Base-by-base conservation (phyloP, 2,888 invertebrate genomes). In the Nematopogon swammerdamellus region DNA sequence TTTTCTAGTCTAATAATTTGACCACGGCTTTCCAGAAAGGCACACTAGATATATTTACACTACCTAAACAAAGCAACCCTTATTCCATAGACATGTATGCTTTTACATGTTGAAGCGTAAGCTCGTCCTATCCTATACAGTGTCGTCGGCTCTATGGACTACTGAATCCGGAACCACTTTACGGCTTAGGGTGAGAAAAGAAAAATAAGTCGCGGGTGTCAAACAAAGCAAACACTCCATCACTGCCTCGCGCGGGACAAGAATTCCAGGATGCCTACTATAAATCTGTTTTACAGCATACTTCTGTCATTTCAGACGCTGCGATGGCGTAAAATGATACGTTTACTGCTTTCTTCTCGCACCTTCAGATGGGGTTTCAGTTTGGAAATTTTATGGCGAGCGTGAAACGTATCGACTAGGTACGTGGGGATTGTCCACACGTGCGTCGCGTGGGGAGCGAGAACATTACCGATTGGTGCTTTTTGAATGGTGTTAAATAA, bases 401-500 rank as follows among this genome's bases (percentile, higher is more conserved):
- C 77, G 77, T 76, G 76, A 79, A 79, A 79, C 77, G 79, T 77
- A 79, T 79, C 77, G 79, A 79, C 79, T n/a, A n/a, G n/a, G n/a
- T n/a, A n/a, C n/a, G n/a, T n/a, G 25, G 8, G 25, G 25, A 4
- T 25, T 4, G 25, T n/a, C n/a, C n/a, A n/a, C 25, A 25, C 25
- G 25, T 25, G 25, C 8, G 25, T 8, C 25, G n/a, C n/a, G n/a
- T n/a, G n/a, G n/a, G n/a, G n/a, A n/a, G n/a, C 25, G 25, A 25
- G 25, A 6, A 8, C 5, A 25, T 25, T 25, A 25, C 8, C 4
- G 4, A 8, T 25, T 25, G 25, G 8, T 25, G 8, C 8, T 25
- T 25, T 25, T 25, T 6, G 25, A 25, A 25, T 25, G 4, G n/a
- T n/a, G n/a, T n/a, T n/a, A n/a, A n/a, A n/a, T n/a, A n/a, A n/a